Conservation (phyloP, 2,797 vertebrate species). For the Eleutherodactylus coqui region DNA sequence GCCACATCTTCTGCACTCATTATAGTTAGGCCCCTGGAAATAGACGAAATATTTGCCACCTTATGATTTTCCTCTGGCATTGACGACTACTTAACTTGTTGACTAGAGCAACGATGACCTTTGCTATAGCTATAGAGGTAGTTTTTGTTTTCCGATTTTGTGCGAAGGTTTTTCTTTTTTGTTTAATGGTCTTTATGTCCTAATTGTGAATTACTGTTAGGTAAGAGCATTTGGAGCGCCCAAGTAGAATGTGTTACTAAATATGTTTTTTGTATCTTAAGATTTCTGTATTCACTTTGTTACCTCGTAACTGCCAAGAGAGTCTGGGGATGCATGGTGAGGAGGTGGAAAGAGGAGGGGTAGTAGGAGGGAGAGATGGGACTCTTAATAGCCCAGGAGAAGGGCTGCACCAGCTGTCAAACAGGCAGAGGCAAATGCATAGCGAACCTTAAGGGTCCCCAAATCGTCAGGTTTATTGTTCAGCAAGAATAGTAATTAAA, state of each 20-base stretch:
- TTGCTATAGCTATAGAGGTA: neutral
- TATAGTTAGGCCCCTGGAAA: no score
- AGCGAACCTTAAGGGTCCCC: conserved; percentile 57
- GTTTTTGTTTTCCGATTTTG: no score
- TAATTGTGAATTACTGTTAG: neutral
- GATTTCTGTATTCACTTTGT: conserved; percentile 14
- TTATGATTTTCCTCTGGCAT: neutral
- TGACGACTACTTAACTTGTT: neutral
- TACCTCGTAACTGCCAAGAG: conserved; percentile 25
- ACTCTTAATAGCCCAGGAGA: conserved; percentile 60
- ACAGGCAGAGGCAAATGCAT: conserved; percentile 55
- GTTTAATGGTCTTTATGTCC: neutral
- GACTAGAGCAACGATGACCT: neutral
- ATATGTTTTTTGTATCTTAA: conserved; percentile 32
- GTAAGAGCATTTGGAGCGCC: neutral
- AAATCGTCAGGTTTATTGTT: conserved; percentile 58
- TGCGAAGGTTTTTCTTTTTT: neutral
- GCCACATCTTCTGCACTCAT: no score
- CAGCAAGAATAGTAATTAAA: conserved; percentile 63
- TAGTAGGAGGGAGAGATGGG: conserved; percentile 52
- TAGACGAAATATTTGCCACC: neutral
- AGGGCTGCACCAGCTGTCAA: conserved; percentile 59
- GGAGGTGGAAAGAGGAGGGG: conserved; percentile 43
- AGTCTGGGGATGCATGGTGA: conserved; percentile 36
- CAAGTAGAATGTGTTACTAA: neutral